phyloP scores from a whole-genome alignment of 2,797 vertebrate genomes.

The Buphagus erythrorhynchus region DNA sequence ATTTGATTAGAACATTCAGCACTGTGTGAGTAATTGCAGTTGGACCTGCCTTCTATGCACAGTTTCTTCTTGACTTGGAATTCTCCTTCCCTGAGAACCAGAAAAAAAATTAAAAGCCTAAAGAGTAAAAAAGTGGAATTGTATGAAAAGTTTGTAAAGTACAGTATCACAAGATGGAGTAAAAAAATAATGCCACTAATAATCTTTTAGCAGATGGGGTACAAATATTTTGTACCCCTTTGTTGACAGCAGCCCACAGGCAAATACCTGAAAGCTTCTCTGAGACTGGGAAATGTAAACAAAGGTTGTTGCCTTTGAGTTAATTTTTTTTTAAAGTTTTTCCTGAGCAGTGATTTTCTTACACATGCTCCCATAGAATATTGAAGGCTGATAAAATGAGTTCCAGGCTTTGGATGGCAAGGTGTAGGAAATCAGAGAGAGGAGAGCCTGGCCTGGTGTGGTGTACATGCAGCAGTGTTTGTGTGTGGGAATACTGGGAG shows the following conservation, averaged over 20 bases:
- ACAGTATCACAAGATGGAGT: neutral
- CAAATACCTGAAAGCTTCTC: neutral
- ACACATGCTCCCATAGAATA: neutral
- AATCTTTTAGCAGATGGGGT: neutral
- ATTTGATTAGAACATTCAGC: neutral
- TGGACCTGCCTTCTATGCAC: neutral
- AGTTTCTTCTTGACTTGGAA: neutral
- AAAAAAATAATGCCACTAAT: neutral
- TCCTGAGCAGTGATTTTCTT: neutral
- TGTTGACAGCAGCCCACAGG: accelerated
- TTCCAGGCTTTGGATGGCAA: neutral
- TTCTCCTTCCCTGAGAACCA: neutral
- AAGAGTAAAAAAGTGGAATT: neutral
- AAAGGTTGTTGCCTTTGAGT: neutral
- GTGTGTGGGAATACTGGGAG: neutral
- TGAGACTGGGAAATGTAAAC: neutral
- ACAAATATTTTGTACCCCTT: neutral
- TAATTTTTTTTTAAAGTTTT: neutral
- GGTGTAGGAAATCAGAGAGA: neutral
- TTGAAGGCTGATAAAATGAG: neutral
- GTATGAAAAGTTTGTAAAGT: neutral
- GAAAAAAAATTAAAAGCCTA: neutral
- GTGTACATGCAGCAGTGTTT: neutral
- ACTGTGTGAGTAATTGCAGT: neutral
- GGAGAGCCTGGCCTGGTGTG: neutral